phyloP scores from a whole-genome alignment of 2,797 vertebrate genomes.

The Bucorvus abyssinicus region DNA sequence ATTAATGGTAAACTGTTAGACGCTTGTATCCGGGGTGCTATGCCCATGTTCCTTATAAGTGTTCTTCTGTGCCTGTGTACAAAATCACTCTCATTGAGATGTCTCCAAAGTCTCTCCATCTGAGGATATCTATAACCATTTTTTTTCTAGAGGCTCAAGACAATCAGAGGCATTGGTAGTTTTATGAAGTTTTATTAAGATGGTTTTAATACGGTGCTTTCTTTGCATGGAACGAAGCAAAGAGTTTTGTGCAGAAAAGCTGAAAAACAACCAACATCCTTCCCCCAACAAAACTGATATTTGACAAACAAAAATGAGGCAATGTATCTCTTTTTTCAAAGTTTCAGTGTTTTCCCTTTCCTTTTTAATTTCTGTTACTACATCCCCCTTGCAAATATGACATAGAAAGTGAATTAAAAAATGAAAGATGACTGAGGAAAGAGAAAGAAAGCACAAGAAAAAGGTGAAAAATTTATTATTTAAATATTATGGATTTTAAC shows the following conservation, averaged over 20 bases:
- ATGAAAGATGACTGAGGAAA: background rate
- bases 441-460: background rate
- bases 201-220: background rate
- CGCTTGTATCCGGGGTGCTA: background rate
- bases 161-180: background rate
- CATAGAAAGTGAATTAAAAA: background rate
- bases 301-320: background rate
- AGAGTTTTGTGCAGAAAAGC: background rate
- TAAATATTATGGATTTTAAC: background rate
- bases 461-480: background rate
- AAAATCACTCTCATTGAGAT: background rate
- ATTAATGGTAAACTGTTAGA: background rate
- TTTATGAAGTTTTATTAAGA: background rate
- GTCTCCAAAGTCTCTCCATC: background rate
- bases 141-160: background rate
- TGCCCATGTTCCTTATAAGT: background rate
- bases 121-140: background rate
- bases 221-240: background rate
- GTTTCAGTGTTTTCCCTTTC: background rate
- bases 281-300: fast-evolving
- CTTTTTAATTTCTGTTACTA: background rate
- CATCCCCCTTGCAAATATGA: background rate
- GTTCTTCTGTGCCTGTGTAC: background rate
- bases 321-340: background rate
- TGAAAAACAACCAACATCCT: background rate